phyloP scores from a whole-genome alignment of 2,888 invertebrate genomes.

The Troides oblongomaculatus region DNA sequence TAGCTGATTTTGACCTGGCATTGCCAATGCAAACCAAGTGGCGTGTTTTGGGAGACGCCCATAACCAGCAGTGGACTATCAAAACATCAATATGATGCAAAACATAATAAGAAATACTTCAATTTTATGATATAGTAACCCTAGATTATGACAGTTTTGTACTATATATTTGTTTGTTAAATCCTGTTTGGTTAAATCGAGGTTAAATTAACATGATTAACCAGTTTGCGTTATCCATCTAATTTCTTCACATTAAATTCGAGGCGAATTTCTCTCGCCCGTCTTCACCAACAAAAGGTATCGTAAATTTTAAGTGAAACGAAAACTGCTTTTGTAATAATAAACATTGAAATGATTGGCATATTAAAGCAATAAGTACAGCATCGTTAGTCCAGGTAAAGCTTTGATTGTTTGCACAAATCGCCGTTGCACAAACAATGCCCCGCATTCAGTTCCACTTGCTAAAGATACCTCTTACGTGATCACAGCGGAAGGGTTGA shows the following conservation, averaged over 20 bases:
- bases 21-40: too few relatives aligned
- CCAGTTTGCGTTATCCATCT: neutral
- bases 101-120: too few relatives aligned
- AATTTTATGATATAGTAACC: too few relatives aligned
- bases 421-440: constrained; percentile 45
- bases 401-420: constrained; percentile 38
- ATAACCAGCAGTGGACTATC: too few relatives aligned
- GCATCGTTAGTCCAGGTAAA: constrained; percentile 42
- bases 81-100: too few relatives aligned
- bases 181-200: neutral
- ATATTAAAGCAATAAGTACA: constrained; percentile 20
- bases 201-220: neutral
- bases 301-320: neutral
- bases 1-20: too few relatives aligned
- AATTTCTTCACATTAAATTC: neutral
- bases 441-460: constrained; percentile 8
- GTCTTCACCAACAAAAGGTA: neutral
- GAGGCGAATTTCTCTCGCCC: neutral
- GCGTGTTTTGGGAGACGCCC: too few relatives aligned
- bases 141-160: too few relatives aligned
- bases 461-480: constrained; percentile 24
- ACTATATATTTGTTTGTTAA: too few relatives aligned
- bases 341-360: constrained; percentile 32
- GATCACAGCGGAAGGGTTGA: constrained; percentile 56
- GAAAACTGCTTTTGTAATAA: constrained; percentile 26